Evolutionary conservation across 2,888 invertebrate species (phyloP), one percentile per base, ranked within the genome.

Genomic region (Drosophila paucipuncta): DNA sequence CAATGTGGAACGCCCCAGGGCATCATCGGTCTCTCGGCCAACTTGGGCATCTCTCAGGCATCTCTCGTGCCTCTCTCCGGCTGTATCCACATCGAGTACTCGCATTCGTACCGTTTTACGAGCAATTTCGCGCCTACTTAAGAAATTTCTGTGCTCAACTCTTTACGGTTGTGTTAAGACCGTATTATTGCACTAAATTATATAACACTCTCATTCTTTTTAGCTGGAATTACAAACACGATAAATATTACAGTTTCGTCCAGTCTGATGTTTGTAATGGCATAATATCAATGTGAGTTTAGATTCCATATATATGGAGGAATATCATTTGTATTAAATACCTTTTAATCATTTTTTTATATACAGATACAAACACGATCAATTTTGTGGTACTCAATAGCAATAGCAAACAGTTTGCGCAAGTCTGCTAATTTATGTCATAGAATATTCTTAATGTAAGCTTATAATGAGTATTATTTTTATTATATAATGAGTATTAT

Each of bases 51-150:
- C n/a, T 52, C 52, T 50, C 30, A 10, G 9, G 9, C 43, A 47
- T 30, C 50, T 50, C 28, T 52, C 18, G 28, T 22, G 47, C 47
- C 22, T 47, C 57, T 41, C 57, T 55, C 59, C 16, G 47, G n/a
- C 54, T 35, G 49, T 22, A 37, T 50, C 22, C 73, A 68, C 60
- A 80, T 65, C 54, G 53, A 60, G 64, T 77, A 49, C 59, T 58
- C 68, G 55, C 63, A 63, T 50, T 68, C 52, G 58, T 54, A 55
- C 35, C 68, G 75, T 78, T 85, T 89, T 83, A 89, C 68, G 90
- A 75, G n/a, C 80, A 62, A 75, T 85, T 87, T 85, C 88, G 85
- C 90, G 90, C 84, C 90, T 71, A 85, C 83, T 87, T 85, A 80
- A 75, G 61, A 85, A 63, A 89, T 77, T 71, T 82, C 68, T 64